These are phyloP conservation scores for Nemotelus pantherinus DNA, from an alignment of 2,888 invertebrate genomes.

Conservation along the genomic window DNA sequence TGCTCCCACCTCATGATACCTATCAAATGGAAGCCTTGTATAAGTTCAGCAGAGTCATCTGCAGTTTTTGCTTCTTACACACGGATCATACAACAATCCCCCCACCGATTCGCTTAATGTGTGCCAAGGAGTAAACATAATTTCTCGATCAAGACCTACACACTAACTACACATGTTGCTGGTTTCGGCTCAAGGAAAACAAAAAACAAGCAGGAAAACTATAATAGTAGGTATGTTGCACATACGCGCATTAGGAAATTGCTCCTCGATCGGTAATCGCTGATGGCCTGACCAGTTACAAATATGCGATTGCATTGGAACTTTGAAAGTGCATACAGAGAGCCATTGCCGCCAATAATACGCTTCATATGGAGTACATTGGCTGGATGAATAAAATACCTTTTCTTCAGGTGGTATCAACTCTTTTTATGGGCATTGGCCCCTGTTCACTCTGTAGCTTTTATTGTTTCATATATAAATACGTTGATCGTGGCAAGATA, in stretches of 20 bases:
- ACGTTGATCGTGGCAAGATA: slow-evolving; percentile 58
- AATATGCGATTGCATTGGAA: slow-evolving; percentile 1
- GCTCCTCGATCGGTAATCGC: slow-evolving; percentile 38
- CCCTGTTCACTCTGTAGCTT: slow-evolving; percentile 15
- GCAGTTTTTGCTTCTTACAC: too few species aligned
- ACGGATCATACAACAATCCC: too few species aligned
- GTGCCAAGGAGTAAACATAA: slow-evolving; percentile 17
- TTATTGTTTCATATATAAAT: slow-evolving; percentile 48
- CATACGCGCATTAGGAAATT: background rate
- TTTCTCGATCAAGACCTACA: background rate
- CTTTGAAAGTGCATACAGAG: background rate
- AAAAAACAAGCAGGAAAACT: too few species aligned
- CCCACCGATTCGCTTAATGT: background rate
- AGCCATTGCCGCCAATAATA: background rate
- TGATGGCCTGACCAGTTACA: background rate
- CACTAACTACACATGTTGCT: too few species aligned
- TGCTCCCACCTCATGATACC: too few species aligned
- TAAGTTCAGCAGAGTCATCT: too few species aligned
- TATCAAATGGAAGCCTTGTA: too few species aligned
- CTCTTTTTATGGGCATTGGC: background rate
- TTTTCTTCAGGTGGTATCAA: slow-evolving; percentile 9
- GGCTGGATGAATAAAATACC: background rate
- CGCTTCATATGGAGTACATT: background rate
- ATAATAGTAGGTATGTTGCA: too few species aligned
- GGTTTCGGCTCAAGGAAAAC: too few species aligned